Evolutionary conservation across 2,888 invertebrate genomes (phyloP).

Genomic region (Drosophila falleni): DNA sequence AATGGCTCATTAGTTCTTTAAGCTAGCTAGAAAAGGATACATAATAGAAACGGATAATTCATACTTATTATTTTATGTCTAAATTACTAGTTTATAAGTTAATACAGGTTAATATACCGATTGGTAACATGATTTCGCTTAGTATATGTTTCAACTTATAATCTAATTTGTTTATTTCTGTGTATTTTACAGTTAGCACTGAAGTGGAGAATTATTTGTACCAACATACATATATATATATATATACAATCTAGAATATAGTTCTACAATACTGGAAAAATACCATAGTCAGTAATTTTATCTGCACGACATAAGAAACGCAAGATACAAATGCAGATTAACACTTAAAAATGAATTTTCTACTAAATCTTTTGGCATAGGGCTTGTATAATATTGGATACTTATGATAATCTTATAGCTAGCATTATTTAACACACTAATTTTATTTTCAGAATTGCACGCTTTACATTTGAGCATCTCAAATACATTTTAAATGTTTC

Average conservation of each 20-base stretch:
- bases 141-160: not conserved
- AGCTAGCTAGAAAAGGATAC: constrained; percentile 50
- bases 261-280: not conserved
- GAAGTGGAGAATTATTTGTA: constrained; percentile 38
- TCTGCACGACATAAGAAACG: constrained; percentile 4
- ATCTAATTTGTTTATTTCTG: not conserved
- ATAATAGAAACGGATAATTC: constrained; percentile 10
- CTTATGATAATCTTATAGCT: constrained; percentile 10
- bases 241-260: not conserved
- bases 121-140: not conserved
- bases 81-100: constrained; percentile 8
- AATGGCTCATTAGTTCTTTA: constrained; percentile 37
- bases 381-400: not conserved
- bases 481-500: constrained; percentile 43
- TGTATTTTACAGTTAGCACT: constrained; percentile 46
- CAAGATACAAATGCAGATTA: constrained; percentile 11
- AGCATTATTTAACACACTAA: constrained; percentile 26
- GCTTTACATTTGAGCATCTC: constrained; percentile 61
- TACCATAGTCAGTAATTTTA: too few species aligned
- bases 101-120: constrained; percentile 11
- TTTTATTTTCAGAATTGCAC: constrained; percentile 70
- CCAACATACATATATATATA: not conserved
- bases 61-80: constrained; percentile 2
- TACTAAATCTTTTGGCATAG: constrained; percentile 28
- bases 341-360: constrained; percentile 2